Base-by-base conservation (phyloP, 2,888 invertebrate genomes). In the Augochlorella aurata region DNA sequence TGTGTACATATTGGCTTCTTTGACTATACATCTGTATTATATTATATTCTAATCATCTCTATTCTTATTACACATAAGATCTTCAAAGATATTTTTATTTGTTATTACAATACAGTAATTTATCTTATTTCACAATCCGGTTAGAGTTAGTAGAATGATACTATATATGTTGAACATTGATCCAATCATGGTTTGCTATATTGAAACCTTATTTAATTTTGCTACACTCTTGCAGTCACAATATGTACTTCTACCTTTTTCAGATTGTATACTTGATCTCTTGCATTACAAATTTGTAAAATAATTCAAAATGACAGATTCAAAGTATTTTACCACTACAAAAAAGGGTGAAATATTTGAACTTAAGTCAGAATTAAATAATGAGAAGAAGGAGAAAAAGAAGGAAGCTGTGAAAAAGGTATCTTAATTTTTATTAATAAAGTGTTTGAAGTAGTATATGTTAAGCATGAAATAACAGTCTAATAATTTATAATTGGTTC, bases 321-420 rank as follows among this genome's bases (percentile, higher is more conserved):
- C 99, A 73, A 99, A 99, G 94, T 99, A 99, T 94, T 99, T 99
- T 94, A 99, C 99, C 12, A 99, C 99, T 85, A 99, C 99, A 85
- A 99, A 99, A 94, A 99, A 99, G 94, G 99, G 99, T 90, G 99
- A 99, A 95, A 99, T 99, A 93, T 99, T 99, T 94, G 99, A 99
- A 94, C 95, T 99, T 76, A 99, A 99, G 94, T 99, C 99, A 9
- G 99, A 99, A 94, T 95, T 99, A 77, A 99, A 99, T 94, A 99
- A 98, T 95, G 99, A 99, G 93, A 99, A 99, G 94, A 99, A 99
- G 92, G 99, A 99, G 92, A 99, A 99, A 95, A 99, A 99, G 94
- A 98, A 99, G 93, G 99, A 99, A 94, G 99, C 99, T 71, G 99
- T 99, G 0, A 99, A 99, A 94, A 99, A 99, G 96, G 99, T 98